Base-by-base conservation (phyloP, 2,113 vertebrate genomes). In the Cathartes aura region DNA sequence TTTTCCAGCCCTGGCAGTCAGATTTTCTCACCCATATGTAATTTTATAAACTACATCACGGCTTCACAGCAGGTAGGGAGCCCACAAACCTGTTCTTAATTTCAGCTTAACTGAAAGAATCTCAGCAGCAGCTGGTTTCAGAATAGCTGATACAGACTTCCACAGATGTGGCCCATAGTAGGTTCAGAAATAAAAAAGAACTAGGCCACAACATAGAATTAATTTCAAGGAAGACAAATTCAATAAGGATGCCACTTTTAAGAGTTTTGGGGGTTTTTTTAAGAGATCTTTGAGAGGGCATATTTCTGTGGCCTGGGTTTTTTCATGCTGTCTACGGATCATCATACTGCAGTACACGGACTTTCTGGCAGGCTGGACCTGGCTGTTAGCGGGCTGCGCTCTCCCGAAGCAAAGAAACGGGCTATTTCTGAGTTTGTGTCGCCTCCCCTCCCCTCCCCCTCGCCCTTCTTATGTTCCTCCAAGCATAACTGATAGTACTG, bases 21-120 rank as follows among this genome's bases (percentile, higher is more conserved):
- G 56, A 38, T 87, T 88, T 97, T 91, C 94, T 97, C 96, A 90
- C 87, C 90, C 93, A 74, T 93, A 72, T 94, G 95, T 96, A 92
- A 96, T 94, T 96, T 96, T 94, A 94, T 97, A 96, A 95, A 97
- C 89, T 92, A 89, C 82, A 96, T 98, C 98, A 97, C 83, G 62
- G 96, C 94, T 97, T 97, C 97, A 95, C 97, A 98, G 98, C 97
- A 98, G 98, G 98, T 96, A 97, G 93, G 90, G 74, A 93, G 93
- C 92, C 97, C 96, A 96, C 94, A 90, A 94, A 97, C 95, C 97
- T 98, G 98, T 97, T 98, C 96, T 95, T 98, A 95, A 98, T 97
- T 98, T 98, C 97, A 96, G 36, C 13, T 83, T 84, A 92, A 96
- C 96, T 95, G 70, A 92, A 96, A 98, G 96, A 87, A 97, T 97